Percentiles rank a stretch among this genome's conserved stretches.
These are phyloP conservation scores for Toxotes jaculatrix DNA, from an alignment of 2,113 vertebrate species.

Conservation along the genomic window DNA sequence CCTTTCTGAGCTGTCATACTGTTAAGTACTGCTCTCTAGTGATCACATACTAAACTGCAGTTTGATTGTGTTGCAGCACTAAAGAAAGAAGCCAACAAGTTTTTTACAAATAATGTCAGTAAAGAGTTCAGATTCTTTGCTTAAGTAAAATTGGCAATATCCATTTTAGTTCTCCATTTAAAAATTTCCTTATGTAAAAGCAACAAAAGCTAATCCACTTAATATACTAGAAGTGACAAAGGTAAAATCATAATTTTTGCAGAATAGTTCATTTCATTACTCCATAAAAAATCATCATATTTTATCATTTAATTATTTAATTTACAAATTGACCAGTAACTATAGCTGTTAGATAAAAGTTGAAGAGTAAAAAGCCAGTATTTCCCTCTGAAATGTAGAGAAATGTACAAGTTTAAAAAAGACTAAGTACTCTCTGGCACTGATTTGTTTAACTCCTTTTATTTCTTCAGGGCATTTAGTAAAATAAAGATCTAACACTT, in stretches of 20 bases:
- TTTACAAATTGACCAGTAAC: no score
- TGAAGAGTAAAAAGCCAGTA: no score
- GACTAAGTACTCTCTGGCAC: neutral
- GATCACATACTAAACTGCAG: slow-evolving; percentile 15
- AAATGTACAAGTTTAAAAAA: neutral
- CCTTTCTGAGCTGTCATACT: neutral
- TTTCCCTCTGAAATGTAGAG: neutral
- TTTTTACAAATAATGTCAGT: neutral
- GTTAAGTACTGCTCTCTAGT: slow-evolving; percentile 55
- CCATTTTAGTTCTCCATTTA: neutral
- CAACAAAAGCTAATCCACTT: neutral
- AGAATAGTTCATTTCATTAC: neutral
- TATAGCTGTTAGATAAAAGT: no score
- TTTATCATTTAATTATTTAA: no score
- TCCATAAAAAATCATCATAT: no score
- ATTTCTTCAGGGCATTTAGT: no score
- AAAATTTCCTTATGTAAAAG: neutral
- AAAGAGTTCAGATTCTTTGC: neutral
- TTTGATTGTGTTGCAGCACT: no score
- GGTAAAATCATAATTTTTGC: neutral
- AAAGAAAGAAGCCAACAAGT: no score
- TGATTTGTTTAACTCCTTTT: no score
- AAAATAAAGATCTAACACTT: neutral
- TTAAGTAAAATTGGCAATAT: neutral
- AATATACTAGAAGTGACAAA: neutral